Conservation (phyloP, 1,140 invertebrate species). For the Amphibalanus amphitrite region DNA sequence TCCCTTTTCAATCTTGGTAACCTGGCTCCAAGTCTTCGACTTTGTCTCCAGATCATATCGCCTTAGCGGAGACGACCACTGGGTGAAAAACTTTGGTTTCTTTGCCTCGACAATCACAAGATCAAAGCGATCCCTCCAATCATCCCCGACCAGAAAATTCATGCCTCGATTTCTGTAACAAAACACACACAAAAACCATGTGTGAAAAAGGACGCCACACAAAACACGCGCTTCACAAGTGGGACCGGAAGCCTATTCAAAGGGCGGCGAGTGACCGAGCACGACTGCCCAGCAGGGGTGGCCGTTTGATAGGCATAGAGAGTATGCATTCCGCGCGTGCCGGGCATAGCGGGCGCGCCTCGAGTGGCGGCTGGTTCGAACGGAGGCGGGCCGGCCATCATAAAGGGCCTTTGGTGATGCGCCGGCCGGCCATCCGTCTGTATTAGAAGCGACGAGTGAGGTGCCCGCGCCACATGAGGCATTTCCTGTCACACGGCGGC, state of each 20-base stretch:
- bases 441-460: neutral
- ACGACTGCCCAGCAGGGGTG: no score
- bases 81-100: constrained; percentile 93
- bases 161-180: constrained; percentile 69
- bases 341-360: neutral
- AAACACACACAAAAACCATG: neutral
- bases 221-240: no score
- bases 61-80: constrained; percentile 69
- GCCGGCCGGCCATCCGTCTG: neutral
- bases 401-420: neutral
- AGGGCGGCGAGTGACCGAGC: no score
- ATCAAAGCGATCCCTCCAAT: constrained; percentile 86
- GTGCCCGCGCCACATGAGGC: neutral
- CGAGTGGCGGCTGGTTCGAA: neutral
- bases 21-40: constrained; percentile 76
- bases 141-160: constrained; percentile 65
- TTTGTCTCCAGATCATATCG: constrained; percentile 63
- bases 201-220: no score
- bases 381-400: neutral
- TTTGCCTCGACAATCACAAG: constrained; percentile 85
- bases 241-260: no score
- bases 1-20: constrained; percentile 67
- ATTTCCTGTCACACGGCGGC: neutral
- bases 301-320: no score
- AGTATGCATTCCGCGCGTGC: neutral